These are phyloP conservation scores for Aurelia aurita complex sp. Pacific DNA, from an alignment of 30 jellyfish, hydroid and myxozoan genomes.

Conservation along the genomic window DNA sequence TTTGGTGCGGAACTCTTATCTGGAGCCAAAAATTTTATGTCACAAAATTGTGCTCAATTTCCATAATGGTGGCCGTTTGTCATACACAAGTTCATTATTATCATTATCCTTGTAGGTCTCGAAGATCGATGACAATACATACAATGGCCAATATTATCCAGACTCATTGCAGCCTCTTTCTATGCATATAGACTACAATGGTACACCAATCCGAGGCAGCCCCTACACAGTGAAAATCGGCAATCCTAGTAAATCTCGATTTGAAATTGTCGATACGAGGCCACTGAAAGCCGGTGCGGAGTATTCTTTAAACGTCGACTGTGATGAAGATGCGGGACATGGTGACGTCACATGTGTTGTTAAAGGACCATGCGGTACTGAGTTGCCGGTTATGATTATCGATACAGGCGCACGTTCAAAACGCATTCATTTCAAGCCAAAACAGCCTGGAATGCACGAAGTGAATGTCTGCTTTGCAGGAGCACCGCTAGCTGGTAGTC, in stretches of 20 bases:
- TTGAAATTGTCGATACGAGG: conserved; percentile 18
- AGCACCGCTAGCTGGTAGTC: conserved; percentile 86
- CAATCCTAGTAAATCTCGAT: conserved; percentile 71
- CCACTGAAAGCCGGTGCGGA: conserved; percentile 44
- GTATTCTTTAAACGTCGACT: conserved; percentile 54
- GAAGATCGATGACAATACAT: conserved; percentile 45
- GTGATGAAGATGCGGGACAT: conserved; percentile 80
- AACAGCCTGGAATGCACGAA: conserved; percentile 81
- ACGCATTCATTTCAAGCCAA: conserved; percentile 79
- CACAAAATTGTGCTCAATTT: too few relatives aligned
- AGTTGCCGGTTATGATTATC: conserved; percentile 77
- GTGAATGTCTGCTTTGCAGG: conserved; percentile 84
- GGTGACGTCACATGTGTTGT: conserved; percentile 86
- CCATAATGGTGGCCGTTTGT: too few relatives aligned
- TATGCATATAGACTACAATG: conserved; percentile 69
- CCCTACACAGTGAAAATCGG: conserved; percentile 86
- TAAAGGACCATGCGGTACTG: conserved; percentile 83
- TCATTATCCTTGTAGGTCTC: too few relatives aligned
- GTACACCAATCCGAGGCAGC: conserved; percentile 85
- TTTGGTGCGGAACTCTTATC: too few relatives aligned
- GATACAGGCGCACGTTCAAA: conserved; percentile 40
- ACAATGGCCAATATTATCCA: conserved; percentile 73
- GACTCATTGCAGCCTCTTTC: conserved; percentile 51
- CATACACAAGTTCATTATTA: too few relatives aligned
- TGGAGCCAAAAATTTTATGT: too few relatives aligned